These are phyloP conservation scores for Euphonia xanthogaster DNA, from an alignment of 2,797 vertebrate species.

Conservation along the genomic window DNA sequence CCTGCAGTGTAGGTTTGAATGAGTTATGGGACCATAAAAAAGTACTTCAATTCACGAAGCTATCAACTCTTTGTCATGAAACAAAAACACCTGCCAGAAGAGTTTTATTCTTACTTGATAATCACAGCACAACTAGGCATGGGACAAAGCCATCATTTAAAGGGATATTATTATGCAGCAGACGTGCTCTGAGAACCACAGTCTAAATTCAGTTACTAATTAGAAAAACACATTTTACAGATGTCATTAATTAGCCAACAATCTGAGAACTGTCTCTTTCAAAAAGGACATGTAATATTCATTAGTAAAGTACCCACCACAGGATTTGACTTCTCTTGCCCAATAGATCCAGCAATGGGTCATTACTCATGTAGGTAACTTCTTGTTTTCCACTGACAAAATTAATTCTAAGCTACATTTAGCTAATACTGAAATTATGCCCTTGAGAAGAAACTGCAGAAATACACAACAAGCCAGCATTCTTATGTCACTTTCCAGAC, in stretches of 20 bases:
- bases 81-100: constrained; percentile 60
- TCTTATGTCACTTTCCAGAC: not conserved
- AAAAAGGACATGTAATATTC: not conserved
- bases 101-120: constrained; percentile 60
- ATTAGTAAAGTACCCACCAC: not conserved
- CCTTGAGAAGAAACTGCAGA: not conserved
- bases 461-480: not conserved
- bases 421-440: not conserved
- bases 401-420: not conserved
- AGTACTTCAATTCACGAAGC: constrained; percentile 28
- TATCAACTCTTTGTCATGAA: constrained; percentile 51
- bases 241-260: constrained; percentile 38
- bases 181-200: not conserved
- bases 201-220: constrained; percentile 55
- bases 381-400: not conserved
- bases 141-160: constrained; percentile 54
- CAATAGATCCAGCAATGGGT: not conserved
- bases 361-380: not conserved
- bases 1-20: not conserved
- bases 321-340: not conserved
- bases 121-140: constrained; percentile 25
- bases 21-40: constrained; percentile 57
- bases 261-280: not conserved
- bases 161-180: constrained; percentile 37
- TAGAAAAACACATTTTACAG: constrained; percentile 28